Percentiles rank a stretch among this genome's conserved stretches.
phyloP scores from a whole-genome alignment of 2,797 vertebrate species.

The Gallinago nigripennis region DNA sequence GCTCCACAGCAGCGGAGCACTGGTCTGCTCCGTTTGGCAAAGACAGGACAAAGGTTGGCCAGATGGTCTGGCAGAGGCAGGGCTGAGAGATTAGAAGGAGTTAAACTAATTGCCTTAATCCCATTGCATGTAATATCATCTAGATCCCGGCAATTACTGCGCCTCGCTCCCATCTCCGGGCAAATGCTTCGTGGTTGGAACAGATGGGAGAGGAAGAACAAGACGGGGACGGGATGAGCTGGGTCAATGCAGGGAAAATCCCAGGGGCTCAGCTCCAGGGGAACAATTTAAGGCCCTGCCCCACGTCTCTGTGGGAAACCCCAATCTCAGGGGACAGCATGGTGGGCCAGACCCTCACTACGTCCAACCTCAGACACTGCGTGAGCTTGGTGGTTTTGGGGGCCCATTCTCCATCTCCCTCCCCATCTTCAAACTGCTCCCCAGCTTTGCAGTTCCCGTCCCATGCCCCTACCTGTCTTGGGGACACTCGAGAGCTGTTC shows the following conservation, averaged over 20 bases:
- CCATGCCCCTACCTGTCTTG: slow-evolving; percentile 79
- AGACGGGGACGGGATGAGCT: not conserved
- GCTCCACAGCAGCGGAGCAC: accelerated
- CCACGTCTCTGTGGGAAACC: not conserved
- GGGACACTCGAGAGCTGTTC: slow-evolving; percentile 83
- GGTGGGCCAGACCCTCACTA: not conserved
- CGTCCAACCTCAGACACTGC: not conserved
- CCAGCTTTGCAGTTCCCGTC: not conserved
- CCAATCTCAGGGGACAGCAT: not conserved
- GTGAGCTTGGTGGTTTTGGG: not conserved
- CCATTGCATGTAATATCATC: slow-evolving; percentile 36
- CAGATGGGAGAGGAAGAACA: slow-evolving; percentile 18
- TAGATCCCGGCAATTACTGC: slow-evolving; percentile 44
- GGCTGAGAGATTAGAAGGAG: slow-evolving; percentile 41
- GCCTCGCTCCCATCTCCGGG: not conserved
- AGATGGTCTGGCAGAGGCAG: slow-evolving; percentile 55
- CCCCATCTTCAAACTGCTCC: not conserved
- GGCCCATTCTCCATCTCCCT: not conserved
- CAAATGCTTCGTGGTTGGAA: not conserved
- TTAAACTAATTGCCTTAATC: slow-evolving; percentile 65
- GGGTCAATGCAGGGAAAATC: not conserved
- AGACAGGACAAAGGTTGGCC: not conserved
- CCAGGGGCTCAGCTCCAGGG: not conserved
- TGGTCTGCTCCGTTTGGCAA: not conserved
- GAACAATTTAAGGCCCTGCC: not conserved